Evolutionary conservation across 2,888 invertebrate species (phyloP), one percentile per base, ranked within the genome.

Genomic region (Torymus auratus): DNA sequence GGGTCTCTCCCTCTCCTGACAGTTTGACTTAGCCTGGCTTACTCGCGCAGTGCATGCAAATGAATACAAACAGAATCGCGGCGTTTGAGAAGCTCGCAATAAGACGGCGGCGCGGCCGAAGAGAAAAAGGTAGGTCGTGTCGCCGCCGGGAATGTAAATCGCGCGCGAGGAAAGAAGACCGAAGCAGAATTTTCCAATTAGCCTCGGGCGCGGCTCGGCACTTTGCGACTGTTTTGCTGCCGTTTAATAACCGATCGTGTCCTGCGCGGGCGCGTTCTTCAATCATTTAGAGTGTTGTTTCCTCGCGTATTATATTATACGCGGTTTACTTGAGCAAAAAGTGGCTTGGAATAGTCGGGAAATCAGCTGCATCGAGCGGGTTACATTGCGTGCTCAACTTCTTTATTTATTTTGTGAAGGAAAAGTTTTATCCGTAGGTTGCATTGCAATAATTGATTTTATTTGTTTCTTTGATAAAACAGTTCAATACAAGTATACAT

Each of bases 171-270:
- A 41, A 41, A 41, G 41, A 41, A 41, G 41, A 41, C 7, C 53
- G 52, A 58, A 52, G 69, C 62, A 67, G 67, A 72, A 72, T 72
- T 53, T 60, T 53, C 55, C 72, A 67, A 78, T 78, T 72, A 72
- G 28, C 67, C 41, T 7, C 41, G 7, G 41, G 28, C 28, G 28
- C 28, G 3, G 5, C 28, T 28, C 28, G 28, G 2, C 28, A 7
- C 7, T 7, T 3, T 28, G 28, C 28, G 28, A 7, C 28, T 28
- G 5, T 28, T 7, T 28, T 7, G 28, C 28, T 0, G 7, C 41
- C 41, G 5, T 50, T 41, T 15, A 50, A 50, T 28, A 41, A 41
- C 41, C 28, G 70, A 56, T 28, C 60, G 15, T 15, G 15, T 15
- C 50, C 12, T 17, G 17, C 23, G 11, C 12, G 28, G 20, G 1